Percentiles rank a stretch among this genome's conserved stretches.
Conservation (phyloP, 2,797 vertebrate species). For the Microctenopoma steveboyesi region DNA sequence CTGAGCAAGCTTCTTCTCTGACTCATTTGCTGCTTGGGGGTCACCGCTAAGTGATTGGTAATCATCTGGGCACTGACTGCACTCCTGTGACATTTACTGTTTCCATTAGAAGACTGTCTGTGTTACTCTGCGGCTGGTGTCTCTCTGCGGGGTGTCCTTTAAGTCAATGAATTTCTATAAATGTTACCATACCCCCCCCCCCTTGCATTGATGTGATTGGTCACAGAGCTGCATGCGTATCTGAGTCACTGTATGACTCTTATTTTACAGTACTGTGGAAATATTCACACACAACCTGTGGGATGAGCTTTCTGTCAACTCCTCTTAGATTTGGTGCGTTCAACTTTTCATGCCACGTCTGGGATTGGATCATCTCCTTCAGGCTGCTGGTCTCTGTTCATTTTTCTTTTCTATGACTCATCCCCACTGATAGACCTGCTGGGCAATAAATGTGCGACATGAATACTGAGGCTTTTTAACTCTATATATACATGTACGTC, state of each 20-base stretch:
- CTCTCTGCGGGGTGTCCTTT: constrained; percentile 59
- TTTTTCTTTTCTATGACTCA: constrained; percentile 45
- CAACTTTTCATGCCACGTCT: constrained; percentile 52
- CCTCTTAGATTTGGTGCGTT: constrained; percentile 27
- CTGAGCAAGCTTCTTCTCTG: constrained; percentile 34
- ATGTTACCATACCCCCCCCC: constrained; percentile 33
- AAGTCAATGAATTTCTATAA: constrained; percentile 39
- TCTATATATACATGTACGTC: background rate
- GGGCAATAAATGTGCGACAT: background rate
- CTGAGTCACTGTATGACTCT: constrained; percentile 65
- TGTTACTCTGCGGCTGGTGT: constrained; percentile 47
- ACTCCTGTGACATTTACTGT: constrained; percentile 42
- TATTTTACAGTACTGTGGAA: constrained; percentile 59
- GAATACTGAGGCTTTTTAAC: background rate
- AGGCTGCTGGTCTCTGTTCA: constrained; percentile 41
- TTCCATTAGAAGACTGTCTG: constrained; percentile 61
- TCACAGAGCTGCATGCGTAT: constrained; percentile 62
- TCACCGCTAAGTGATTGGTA: constrained; percentile 44
- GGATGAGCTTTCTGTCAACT: constrained; percentile 53
- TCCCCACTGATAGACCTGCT: constrained; percentile 16
- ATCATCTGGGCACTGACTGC: constrained; percentile 61
- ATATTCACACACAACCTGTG: constrained; percentile 69
- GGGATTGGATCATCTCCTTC: constrained; percentile 36
- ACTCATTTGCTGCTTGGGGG: constrained; percentile 46
- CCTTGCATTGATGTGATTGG: constrained; percentile 55